Evolutionary conservation across 1,140 invertebrate genomes (phyloP), one percentile per base, ranked within the genome.

Genomic region (Psilanteris sp.): DNA sequence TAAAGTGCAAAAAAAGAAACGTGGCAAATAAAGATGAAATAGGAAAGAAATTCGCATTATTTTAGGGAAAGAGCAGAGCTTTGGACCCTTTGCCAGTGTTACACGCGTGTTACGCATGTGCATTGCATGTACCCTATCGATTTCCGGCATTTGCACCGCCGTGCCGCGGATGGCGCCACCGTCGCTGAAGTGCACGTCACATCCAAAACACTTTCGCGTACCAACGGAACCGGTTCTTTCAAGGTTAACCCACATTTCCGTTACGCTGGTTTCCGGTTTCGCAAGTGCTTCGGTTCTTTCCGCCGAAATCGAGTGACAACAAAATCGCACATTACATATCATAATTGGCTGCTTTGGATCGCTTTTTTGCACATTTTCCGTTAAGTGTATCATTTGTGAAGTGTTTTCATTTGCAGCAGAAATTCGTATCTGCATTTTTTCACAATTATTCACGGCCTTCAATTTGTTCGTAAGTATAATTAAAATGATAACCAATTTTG

Each of bases 191-290:
- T 72, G 44, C 77, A 80, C 78, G 82, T 83, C 83, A 80, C 83
- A 82, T 81, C 83, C 85, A 85, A 87, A 87, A 87, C 86, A 86
- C 84, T 83, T 82, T 84, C 81, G 85, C 82, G 84, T 82, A 84
- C 80, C 82, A 81, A 82, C 82, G 79, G 81, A 79, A 80, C 82
- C 85, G 79, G 82, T 85, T 79, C 80, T 85, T 87, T 86, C 86
- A 87, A 87, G 86, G 86, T 87, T 87, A 87, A 87, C 81, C 83
- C 79, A 80, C 43, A 81, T 79, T 81, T 82, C 66, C 77, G 52
- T 43, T 44, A 68, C 75, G 67, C 41, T 62, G 62, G 50, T 76
- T 79, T 79, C 67, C 71, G 77, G 59, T 75, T 50, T 66, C 50
- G 39, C 41, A 31, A 52, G 68, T 46, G 50, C 37, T 26, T 48